Conservation (phyloP, 2,113 vertebrate genomes). For the Mormyrus iriodes region DNA sequence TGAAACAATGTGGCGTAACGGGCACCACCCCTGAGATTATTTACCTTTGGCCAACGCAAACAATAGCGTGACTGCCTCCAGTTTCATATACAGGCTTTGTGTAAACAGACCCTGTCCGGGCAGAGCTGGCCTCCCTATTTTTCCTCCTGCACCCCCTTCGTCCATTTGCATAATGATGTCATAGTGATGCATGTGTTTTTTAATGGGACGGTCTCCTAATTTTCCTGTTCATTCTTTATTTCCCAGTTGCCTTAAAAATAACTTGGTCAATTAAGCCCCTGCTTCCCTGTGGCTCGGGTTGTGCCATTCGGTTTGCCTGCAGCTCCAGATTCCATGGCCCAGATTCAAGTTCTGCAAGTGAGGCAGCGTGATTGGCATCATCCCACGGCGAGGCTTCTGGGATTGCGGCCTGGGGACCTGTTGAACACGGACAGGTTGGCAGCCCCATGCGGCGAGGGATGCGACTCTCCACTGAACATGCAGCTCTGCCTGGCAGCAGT, state of each 20-base stretch:
- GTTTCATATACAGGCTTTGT: constrained; percentile 42
- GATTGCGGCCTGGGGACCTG: background rate
- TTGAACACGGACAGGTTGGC: background rate
- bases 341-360: background rate
- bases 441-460: background rate
- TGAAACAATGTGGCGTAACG: constrained; percentile 40
- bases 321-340: background rate
- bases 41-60: constrained; percentile 49
- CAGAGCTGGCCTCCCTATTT: constrained; percentile 31
- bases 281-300: background rate
- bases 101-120: constrained; percentile 52
- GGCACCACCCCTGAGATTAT: constrained; percentile 37
- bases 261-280: constrained; percentile 18
- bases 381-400: background rate
- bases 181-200: constrained; percentile 43
- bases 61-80: constrained; percentile 40
- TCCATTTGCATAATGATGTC: constrained; percentile 45
- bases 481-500: background rate
- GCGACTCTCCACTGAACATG: background rate
- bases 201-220: constrained; percentile 46
- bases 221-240: constrained; percentile 40
- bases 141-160: constrained; percentile 40
- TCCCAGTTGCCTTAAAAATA: constrained; percentile 32
- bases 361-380: background rate
- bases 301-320: background rate